These are phyloP conservation scores for Nycticryphes semicollaris DNA, from an alignment of 2,113 vertebrate genomes.

Conservation along the genomic window DNA sequence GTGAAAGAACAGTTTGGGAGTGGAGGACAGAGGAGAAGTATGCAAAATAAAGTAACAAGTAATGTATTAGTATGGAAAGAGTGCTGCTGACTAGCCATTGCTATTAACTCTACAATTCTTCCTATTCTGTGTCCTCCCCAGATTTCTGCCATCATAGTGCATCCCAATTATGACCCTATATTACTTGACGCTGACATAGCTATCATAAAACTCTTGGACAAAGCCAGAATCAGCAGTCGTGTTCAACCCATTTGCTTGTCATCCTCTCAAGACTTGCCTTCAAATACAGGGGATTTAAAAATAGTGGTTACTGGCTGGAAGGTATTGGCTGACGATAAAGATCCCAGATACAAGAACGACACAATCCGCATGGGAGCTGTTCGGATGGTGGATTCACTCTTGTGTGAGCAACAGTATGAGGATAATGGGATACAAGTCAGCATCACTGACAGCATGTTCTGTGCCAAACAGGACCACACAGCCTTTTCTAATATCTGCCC, in stretches of 20 bases:
- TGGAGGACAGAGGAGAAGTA: background rate
- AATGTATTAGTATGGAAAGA: background rate
- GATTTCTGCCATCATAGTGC: slow-evolving; percentile 88
- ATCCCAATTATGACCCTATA: slow-evolving; percentile 92
- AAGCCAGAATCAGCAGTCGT: slow-evolving; percentile 87
- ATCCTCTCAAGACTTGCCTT: slow-evolving; percentile 70
- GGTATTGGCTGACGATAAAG: slow-evolving; percentile 74
- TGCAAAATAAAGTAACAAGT: background rate
- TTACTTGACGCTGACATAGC: slow-evolving; percentile 93
- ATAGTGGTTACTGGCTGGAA: slow-evolving; percentile 92
- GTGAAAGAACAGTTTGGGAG: background rate
- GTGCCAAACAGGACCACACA: slow-evolving; percentile 80
- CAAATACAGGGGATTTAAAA: slow-evolving; percentile 67
- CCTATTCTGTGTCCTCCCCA: slow-evolving; percentile 50
- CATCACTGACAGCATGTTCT: slow-evolving; percentile 96
- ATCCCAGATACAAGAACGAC: slow-evolving; percentile 76
- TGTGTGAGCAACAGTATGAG: slow-evolving; percentile 94
- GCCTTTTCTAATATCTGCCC: slow-evolving; percentile 89
- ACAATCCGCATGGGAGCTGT: slow-evolving; percentile 83
- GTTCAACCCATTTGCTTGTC: slow-evolving; percentile 92
- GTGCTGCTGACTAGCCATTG: background rate
- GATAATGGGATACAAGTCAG: slow-evolving; percentile 87
- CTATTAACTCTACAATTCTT: background rate
- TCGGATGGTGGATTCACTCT: slow-evolving; percentile 84
- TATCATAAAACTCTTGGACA: slow-evolving; percentile 91